Evolutionary conservation across 1,140 invertebrate genomes (phyloP).

Genomic region (Sitophilus oryzae): DNA sequence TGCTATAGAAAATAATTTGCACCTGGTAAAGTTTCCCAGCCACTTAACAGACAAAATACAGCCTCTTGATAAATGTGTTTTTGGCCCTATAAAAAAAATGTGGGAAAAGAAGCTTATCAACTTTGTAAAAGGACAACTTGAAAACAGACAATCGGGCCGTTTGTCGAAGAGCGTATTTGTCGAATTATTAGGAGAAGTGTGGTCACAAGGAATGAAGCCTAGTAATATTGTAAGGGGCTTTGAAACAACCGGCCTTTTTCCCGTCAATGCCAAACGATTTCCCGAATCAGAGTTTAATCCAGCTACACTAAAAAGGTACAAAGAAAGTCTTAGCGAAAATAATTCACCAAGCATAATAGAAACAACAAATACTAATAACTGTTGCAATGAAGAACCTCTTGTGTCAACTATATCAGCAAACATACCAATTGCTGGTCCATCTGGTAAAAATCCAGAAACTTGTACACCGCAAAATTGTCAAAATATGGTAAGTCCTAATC

Average conservation of each 20-base stretch:
- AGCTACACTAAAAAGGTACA: too few relatives aligned
- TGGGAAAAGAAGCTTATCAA: slow-evolving; percentile 16
- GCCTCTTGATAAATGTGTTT: slow-evolving; percentile 24
- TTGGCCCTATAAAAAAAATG: slow-evolving; percentile 21
- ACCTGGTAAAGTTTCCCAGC: slow-evolving; percentile 19
- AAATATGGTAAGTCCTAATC: too few relatives aligned
- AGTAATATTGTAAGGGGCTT: slow-evolving; percentile 17
- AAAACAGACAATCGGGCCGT: slow-evolving; percentile 5
- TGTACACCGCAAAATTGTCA: too few relatives aligned
- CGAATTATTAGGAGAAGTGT: slow-evolving; percentile 14
- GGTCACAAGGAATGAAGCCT: neutral
- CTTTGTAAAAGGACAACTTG: slow-evolving; percentile 19
- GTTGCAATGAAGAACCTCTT: too few relatives aligned
- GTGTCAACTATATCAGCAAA: too few relatives aligned
- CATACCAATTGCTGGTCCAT: too few relatives aligned
- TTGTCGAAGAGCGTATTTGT: slow-evolving; percentile 19
- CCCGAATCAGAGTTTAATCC: too few relatives aligned
- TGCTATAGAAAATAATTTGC: slow-evolving; percentile 18
- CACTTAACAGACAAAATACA: slow-evolving; percentile 21
- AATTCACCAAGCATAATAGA: too few relatives aligned
- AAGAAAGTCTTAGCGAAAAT: too few relatives aligned
- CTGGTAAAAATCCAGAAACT: too few relatives aligned
- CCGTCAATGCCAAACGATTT: slow-evolving; percentile 11
- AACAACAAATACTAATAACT: too few relatives aligned
- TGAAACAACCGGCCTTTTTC: slow-evolving; percentile 13